These are phyloP conservation scores for Drosophila azteca DNA, from an alignment of 1,140 invertebrate genomes.

Conservation along the genomic window DNA sequence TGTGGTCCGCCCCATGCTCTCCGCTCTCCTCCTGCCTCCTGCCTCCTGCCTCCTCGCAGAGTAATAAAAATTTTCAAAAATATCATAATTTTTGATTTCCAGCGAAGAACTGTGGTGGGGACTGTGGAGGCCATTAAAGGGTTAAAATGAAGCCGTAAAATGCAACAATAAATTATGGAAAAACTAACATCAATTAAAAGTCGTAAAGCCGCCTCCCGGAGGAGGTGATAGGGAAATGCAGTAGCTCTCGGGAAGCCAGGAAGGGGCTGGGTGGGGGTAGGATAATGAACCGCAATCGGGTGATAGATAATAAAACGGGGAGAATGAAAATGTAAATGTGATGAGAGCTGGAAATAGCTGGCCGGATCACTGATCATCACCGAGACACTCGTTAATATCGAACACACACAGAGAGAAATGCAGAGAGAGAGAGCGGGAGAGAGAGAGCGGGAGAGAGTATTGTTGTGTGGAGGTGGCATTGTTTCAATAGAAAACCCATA, in stretches of 20 bases:
- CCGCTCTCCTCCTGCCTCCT: neutral
- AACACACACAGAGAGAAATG: conserved; percentile 45
- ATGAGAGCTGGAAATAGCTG: conserved; percentile 58
- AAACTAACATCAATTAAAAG: conserved; percentile 81
- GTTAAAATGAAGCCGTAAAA: conserved; percentile 80
- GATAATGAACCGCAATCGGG: conserved; percentile 66
- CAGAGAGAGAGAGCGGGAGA: neutral
- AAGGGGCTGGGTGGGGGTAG: conserved; percentile 1
- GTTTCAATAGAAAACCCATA: conserved; percentile 79
- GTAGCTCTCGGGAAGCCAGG: conserved; percentile 6
- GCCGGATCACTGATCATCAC: conserved; percentile 30
- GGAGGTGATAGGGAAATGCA: conserved; percentile 49
- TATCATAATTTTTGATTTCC: conserved; percentile 79
- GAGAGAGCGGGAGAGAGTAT: neutral
- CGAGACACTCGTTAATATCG: conserved; percentile 61
- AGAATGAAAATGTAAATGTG: conserved; percentile 28
- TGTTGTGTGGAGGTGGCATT: conserved; percentile 44
- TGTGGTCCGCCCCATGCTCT: conserved; percentile 27
- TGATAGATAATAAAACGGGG: conserved; percentile 67
- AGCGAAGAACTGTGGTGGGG: conserved; percentile 45
- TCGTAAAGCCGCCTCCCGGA: conserved; percentile 55
- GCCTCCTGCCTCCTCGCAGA: neutral
- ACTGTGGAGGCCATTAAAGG: conserved; percentile 62
- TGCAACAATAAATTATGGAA: conserved; percentile 77
- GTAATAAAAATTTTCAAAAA: conserved; percentile 78